A percentile compares a stretch with the other conserved stretches of the same genome.
Conservation (phyloP, 2,888 invertebrate genomes). For the Sericinus montela region DNA sequence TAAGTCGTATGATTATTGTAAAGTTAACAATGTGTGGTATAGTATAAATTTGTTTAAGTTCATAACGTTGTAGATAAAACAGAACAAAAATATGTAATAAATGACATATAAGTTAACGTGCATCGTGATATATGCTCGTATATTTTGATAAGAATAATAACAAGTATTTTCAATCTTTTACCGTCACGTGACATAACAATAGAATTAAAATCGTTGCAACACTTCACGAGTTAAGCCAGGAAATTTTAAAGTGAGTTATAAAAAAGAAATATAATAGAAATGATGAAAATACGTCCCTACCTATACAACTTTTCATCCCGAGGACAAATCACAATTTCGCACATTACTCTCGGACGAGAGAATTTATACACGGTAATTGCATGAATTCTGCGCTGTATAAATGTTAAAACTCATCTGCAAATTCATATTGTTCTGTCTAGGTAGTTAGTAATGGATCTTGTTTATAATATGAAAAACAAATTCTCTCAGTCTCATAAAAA, state of each 20-base stretch:
- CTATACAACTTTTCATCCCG: neutral
- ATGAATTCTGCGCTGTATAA: neutral
- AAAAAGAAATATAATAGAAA: too few species aligned
- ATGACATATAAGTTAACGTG: too few species aligned
- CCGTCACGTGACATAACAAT: too few species aligned
- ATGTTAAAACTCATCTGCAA: neutral
- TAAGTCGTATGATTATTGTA: too few species aligned
- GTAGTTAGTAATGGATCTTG: constrained; percentile 1
- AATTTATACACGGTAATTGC: constrained; percentile 1
- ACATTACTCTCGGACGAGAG: neutral
- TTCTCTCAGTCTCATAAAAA: neutral
- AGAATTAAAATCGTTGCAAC: neutral
- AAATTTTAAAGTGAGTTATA: too few species aligned
- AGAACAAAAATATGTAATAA: constrained; percentile 6
- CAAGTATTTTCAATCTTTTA: too few species aligned
- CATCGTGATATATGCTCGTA: too few species aligned
- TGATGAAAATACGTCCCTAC: too few species aligned
- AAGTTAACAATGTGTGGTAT: too few species aligned
- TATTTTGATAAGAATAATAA: too few species aligned
- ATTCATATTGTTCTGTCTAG: neutral
- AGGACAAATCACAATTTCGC: constrained; percentile 5
- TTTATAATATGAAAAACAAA: neutral
- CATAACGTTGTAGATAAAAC: constrained; percentile 17
- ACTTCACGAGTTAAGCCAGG: too few species aligned
- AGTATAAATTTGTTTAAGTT: constrained; percentile 17